A percentile compares a stretch with the other conserved stretches of the same genome.
phyloP scores from a whole-genome alignment of 2,797 vertebrate species.

The Syngnathus acus region DNA sequence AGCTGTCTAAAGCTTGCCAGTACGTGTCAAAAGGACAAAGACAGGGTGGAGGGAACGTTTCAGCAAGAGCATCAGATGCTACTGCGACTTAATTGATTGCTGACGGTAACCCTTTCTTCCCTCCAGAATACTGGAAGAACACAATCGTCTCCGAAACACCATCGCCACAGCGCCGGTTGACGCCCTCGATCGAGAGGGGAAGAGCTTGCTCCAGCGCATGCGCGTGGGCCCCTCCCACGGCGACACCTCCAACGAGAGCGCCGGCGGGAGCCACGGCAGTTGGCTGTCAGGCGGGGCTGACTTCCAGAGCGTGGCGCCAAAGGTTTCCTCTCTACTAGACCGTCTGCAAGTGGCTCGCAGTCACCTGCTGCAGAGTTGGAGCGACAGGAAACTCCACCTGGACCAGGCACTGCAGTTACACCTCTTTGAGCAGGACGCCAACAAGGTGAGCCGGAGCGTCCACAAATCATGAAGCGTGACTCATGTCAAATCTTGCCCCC shows the following conservation, averaged over 20 bases:
- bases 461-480: not conserved
- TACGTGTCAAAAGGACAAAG: not conserved
- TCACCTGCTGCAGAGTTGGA: conserved; percentile 93
- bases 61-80: not conserved
- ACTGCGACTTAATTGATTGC: not conserved
- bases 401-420: conserved; percentile 96
- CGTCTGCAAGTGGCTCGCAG: conserved; percentile 85
- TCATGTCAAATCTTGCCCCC: not conserved
- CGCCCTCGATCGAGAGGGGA: conserved; percentile 87
- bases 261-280: conserved; percentile 76
- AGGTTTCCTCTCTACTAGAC: conserved; percentile 88
- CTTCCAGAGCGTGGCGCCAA: conserved; percentile 93
- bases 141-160: conserved; percentile 86
- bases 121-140: conserved; percentile 84
- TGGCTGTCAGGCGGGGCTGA: conserved; percentile 91
- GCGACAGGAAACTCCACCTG: conserved; percentile 86
- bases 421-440: conserved; percentile 92
- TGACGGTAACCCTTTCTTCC: not conserved
- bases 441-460: conserved; percentile 73
- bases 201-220: conserved; percentile 89
- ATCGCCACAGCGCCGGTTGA: conserved; percentile 92
- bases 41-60: not conserved
- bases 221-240: conserved; percentile 67
- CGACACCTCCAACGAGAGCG: conserved; percentile 45
- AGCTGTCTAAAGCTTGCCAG: not conserved